A percentile compares a stretch with the other conserved stretches of the same genome.
Evolutionary conservation across 2,113 vertebrate species (phyloP).

Genomic region (Daphoenositta chrysoptera): DNA sequence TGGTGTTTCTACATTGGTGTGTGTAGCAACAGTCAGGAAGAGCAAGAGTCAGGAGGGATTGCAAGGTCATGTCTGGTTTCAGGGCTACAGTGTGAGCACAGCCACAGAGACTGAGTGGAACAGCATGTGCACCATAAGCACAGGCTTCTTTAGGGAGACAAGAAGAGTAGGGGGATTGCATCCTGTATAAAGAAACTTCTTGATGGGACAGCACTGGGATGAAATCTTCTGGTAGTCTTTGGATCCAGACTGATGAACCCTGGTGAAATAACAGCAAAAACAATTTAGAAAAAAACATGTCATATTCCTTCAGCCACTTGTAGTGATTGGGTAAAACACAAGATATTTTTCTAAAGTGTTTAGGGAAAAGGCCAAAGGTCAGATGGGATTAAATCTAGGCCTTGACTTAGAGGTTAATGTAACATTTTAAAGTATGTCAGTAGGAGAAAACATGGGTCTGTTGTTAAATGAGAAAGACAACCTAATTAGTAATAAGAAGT

Average conservation of each 20-base stretch:
- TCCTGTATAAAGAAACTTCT: not conserved
- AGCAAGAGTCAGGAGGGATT: not conserved
- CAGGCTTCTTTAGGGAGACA: not conserved
- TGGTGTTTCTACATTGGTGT: not conserved
- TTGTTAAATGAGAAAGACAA: not conserved
- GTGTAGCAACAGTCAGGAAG: not conserved
- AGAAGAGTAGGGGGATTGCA: not conserved
- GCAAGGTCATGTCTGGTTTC: not conserved
- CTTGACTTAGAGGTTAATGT: not conserved
- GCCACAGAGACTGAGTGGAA: not conserved
- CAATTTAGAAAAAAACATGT: not conserved
- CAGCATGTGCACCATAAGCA: not conserved
- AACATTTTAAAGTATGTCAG: not conserved
- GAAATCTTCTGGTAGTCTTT: not conserved
- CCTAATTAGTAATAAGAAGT: not conserved
- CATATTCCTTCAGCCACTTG: not conserved
- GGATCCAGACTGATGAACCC: not conserved
- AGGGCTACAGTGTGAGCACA: not conserved
- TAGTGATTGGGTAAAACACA: not conserved
- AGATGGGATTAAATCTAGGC: not conserved
- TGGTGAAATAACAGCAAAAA: not conserved
- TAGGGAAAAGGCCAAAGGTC: not conserved
- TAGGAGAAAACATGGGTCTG: not conserved
- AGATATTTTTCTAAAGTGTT: not conserved
- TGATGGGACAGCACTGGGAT: not conserved